Evolutionary conservation across 2,113 vertebrate species (phyloP).

Genomic region (Acrocephalus kingi): DNA sequence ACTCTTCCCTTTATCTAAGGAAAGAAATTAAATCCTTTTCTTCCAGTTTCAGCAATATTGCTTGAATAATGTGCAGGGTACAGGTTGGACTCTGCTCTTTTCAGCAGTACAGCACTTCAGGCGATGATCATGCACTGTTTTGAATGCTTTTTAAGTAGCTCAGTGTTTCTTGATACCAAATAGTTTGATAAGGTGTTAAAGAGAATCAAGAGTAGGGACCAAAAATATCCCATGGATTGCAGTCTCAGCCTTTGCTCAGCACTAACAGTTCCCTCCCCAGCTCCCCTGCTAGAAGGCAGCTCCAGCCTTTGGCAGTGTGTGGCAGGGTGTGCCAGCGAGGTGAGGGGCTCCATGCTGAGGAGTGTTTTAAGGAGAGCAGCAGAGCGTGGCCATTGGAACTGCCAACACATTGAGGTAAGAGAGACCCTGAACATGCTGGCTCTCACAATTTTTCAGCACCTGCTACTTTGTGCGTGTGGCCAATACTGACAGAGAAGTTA

Average conservation of each 20-base stretch:
- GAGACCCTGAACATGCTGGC: background rate
- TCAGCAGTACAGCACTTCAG: background rate
- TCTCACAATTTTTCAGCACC: background rate
- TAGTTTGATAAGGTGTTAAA: background rate
- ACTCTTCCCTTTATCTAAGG: background rate
- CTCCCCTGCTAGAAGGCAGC: background rate
- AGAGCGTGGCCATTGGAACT: too few species aligned
- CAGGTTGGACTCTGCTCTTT: background rate
- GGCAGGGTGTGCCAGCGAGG: background rate
- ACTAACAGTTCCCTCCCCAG: background rate
- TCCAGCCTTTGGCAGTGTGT: background rate
- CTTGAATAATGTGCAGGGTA: background rate
- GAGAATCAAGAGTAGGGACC: background rate
- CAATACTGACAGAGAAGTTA: background rate
- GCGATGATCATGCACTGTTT: background rate
- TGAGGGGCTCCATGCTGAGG: background rate
- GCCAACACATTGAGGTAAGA: background rate
- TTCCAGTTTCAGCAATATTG: background rate
- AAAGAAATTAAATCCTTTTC: background rate
- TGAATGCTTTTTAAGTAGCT: background rate
- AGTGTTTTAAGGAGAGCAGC: background rate
- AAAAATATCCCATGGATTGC: background rate
- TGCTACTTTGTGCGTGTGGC: accelerated
- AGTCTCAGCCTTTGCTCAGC: background rate
- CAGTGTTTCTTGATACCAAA: background rate